Evolutionary conservation across 2,113 vertebrate genomes (phyloP).

Genomic region (Cervus canadensis): DNA sequence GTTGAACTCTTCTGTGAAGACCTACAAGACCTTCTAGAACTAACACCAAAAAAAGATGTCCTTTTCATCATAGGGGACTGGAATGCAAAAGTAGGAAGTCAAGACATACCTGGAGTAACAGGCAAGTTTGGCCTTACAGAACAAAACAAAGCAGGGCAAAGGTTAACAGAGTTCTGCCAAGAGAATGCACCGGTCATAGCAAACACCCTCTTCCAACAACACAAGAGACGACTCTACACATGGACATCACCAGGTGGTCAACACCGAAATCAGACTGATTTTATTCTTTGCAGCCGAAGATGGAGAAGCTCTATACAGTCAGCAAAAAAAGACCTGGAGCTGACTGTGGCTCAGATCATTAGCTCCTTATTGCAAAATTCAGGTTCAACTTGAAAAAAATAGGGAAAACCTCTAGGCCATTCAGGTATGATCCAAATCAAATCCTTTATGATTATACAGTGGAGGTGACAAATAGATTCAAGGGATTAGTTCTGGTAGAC

Average conservation of each 20-base stretch:
- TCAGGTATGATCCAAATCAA: not conserved
- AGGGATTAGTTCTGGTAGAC: not conserved
- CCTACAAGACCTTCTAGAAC: not conserved
- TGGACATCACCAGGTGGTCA: not conserved
- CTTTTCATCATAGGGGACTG: not conserved
- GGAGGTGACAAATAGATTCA: not conserved
- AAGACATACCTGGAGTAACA: not conserved
- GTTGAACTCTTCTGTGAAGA: not conserved
- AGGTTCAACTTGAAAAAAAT: not conserved
- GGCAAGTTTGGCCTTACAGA: not conserved
- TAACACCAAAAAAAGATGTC: not conserved
- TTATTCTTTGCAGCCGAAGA: not conserved
- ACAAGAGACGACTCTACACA: not conserved
- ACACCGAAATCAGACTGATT: not conserved
- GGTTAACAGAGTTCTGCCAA: not conserved
- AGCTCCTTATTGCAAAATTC: not conserved
- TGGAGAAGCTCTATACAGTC: not conserved
- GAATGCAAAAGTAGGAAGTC: not conserved
- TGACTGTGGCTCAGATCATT: not conserved
- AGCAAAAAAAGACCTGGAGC: not conserved
- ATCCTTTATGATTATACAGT: not conserved
- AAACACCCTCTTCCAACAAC: not conserved
- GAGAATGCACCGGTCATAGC: not conserved
- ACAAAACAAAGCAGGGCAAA: not conserved
- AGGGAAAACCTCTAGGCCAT: not conserved